Percentiles rank a stretch among this genome's conserved stretches.
Conservation (phyloP, 2,797 vertebrate genomes). For the Hypotaenidia philippensis region DNA sequence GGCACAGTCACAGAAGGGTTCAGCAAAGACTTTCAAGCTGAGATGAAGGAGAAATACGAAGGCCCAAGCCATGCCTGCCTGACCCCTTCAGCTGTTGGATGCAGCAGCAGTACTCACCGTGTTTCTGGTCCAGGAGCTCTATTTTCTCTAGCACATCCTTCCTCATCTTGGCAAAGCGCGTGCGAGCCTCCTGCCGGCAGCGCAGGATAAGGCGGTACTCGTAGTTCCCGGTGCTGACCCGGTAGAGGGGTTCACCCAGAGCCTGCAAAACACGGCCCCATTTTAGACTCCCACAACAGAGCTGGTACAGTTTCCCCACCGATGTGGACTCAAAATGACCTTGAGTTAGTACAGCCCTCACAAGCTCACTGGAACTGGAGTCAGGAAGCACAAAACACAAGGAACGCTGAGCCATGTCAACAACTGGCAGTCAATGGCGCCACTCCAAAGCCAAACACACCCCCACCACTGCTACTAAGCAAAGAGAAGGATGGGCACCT, state of each 20-base stretch:
- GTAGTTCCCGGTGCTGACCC: slow-evolving; percentile 96
- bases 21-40: not conserved
- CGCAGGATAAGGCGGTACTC: slow-evolving; percentile 96
- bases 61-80: not conserved
- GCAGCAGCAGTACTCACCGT: slow-evolving; percentile 81
- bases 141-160: slow-evolving; percentile 98
- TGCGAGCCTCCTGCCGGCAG: slow-evolving; percentile 95
- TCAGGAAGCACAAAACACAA: not conserved
- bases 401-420: not conserved
- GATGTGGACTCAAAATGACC: not conserved
- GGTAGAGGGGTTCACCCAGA: slow-evolving; percentile 94
- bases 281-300: not conserved
- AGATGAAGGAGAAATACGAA: not conserved
- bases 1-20: not conserved
- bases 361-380: not conserved
- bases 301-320: not conserved
- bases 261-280: slow-evolving; percentile 78
- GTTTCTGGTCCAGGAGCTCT: slow-evolving; percentile 97
- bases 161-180: slow-evolving; percentile 97
- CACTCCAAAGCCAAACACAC: not conserved
- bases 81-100: not conserved
- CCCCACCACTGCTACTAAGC: not conserved
- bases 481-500: not conserved
- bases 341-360: not conserved
- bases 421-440: not conserved